Percentiles rank a stretch among this genome's conserved stretches.
Conservation (phyloP, 2,888 invertebrate species). For the Drosophila aldrichi region DNA sequence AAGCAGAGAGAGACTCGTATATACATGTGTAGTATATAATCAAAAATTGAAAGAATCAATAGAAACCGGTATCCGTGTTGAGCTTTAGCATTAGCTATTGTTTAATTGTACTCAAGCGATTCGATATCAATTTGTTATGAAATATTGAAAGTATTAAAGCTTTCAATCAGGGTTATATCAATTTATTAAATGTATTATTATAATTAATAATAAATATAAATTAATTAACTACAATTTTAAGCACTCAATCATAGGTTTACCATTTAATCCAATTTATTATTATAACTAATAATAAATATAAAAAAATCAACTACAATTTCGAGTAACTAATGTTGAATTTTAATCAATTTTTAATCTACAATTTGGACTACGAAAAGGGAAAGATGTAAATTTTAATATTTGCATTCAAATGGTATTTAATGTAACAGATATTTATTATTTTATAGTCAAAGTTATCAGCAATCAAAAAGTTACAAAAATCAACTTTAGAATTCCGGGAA, state of each 20-base stretch:
- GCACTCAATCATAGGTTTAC: no score
- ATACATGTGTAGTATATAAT: neutral
- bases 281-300: no score
- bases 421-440: no score
- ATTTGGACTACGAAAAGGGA: neutral
- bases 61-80: neutral
- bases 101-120: neutral
- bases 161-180: no score
- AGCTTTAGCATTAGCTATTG: neutral
- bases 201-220: no score
- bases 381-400: no score
- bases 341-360: neutral
- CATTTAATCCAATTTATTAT: no score
- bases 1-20: neutral
- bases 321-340: neutral
- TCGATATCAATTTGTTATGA: neutral
- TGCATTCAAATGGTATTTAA: no score
- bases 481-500: neutral
- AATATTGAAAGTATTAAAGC: neutral
- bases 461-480: neutral
- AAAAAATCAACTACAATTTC: no score
- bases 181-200: no score
- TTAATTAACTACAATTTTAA: no score
- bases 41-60: slow-evolving; percentile 1
- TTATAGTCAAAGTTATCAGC: neutral